Evolutionary conservation across 1,140 invertebrate genomes (phyloP).

Genomic region (Procambarus virginalis): DNA sequence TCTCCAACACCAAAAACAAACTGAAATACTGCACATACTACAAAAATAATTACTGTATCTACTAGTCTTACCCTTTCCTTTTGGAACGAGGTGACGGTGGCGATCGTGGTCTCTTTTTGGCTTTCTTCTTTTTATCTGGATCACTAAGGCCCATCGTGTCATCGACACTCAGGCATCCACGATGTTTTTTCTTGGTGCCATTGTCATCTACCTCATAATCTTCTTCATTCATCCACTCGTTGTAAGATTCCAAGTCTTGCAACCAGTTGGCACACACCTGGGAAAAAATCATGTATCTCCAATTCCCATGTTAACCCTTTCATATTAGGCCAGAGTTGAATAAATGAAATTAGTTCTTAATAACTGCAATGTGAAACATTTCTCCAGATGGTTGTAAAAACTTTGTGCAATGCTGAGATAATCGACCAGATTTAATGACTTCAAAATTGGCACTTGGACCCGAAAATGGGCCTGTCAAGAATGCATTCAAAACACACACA

Average conservation of each 20-base stretch:
- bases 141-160: slow-evolving; percentile 69
- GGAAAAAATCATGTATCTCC: too few relatives aligned
- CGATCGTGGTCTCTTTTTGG: slow-evolving; percentile 69
- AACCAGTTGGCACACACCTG: slow-evolving; percentile 82
- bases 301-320: too few relatives aligned
- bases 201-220: slow-evolving; percentile 95
- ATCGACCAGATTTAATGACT: too few relatives aligned
- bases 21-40: background rate
- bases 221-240: slow-evolving; percentile 99
- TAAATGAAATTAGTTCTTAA: too few relatives aligned
- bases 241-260: slow-evolving; percentile 93
- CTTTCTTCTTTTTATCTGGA: slow-evolving; percentile 70
- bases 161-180: slow-evolving; percentile 65
- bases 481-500: too few relatives aligned
- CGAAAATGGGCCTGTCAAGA: too few relatives aligned
- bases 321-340: too few relatives aligned
- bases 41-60: background rate
- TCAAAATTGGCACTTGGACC: too few relatives aligned
- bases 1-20: too few relatives aligned
- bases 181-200: slow-evolving; percentile 83
- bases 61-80: slow-evolving; percentile 60
- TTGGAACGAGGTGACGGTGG: slow-evolving; percentile 67
- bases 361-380: too few relatives aligned
- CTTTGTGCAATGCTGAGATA: too few relatives aligned
- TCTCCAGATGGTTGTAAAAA: too few relatives aligned